Percentiles rank a stretch among this genome's conserved stretches.
Conservation (phyloP, 1,140 invertebrate genomes). For the Eueides isabella region DNA sequence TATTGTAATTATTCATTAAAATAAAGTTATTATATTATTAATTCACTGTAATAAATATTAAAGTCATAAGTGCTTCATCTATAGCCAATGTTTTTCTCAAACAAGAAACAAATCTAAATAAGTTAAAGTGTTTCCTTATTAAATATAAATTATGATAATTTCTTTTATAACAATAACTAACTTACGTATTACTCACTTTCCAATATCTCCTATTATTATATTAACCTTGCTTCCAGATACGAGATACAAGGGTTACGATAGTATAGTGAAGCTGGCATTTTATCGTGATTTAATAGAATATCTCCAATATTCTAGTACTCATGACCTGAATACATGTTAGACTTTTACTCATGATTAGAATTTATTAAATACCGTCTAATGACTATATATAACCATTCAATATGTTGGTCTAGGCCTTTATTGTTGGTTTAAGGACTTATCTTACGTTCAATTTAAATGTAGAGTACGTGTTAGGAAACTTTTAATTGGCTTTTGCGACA, state of each 20-base stretch:
- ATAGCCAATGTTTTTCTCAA: no score
- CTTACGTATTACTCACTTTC: no score
- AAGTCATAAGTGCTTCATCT: no score
- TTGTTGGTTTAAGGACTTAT: background rate
- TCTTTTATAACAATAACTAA: no score
- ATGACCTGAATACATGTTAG: background rate
- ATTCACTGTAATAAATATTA: no score
- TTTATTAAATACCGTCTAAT: background rate
- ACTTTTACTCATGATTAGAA: background rate
- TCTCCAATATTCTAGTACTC: background rate
- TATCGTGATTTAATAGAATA: conserved; percentile 7
- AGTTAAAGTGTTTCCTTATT: no score
- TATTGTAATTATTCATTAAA: no score
- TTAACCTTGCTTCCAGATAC: no score
- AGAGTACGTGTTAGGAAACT: conserved; percentile 4
- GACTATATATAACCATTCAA: background rate
- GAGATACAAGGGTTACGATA: background rate
- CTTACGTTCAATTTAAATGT: conserved; percentile 6
- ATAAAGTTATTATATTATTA: no score
- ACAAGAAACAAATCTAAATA: no score
- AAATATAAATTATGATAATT: no score
- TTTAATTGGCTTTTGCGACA: conserved; percentile 9
- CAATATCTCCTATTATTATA: no score
- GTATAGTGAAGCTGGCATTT: background rate
- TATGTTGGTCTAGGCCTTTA: background rate